phyloP scores from a whole-genome alignment of 1,140 invertebrate species.

The Meloidogyne floridensis region DNA sequence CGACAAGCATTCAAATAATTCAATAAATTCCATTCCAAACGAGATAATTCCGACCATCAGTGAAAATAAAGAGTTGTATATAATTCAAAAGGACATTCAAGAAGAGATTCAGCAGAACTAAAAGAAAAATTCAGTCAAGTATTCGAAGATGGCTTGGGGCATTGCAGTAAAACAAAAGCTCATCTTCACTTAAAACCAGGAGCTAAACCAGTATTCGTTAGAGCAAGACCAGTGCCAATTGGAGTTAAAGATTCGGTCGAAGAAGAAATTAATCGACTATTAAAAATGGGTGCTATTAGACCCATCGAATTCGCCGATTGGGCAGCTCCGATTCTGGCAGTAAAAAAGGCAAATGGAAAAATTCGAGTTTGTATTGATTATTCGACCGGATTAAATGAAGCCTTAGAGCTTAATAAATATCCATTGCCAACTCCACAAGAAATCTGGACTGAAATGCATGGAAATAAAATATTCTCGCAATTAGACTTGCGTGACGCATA shows the following conservation, averaged over 20 bases:
- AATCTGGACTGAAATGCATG: conserved; percentile 45
- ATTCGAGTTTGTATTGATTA: no score
- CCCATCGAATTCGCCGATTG: no score
- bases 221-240: conserved; percentile 55
- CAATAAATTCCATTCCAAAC: no score
- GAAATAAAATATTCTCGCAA: conserved; percentile 44
- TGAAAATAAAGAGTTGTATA: no score
- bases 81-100: no score
- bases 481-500: conserved; percentile 34
- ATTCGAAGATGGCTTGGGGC: conserved; percentile 23
- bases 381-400: no score
- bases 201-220: conserved; percentile 35
- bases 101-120: background rate
- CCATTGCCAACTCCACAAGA: conserved; percentile 35
- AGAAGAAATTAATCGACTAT: conserved; percentile 56
- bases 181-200: conserved; percentile 37
- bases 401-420: no score
- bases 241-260: conserved; percentile 52
- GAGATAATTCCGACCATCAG: no score
- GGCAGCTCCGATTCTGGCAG: no score
- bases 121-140: conserved; percentile 20
- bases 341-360: no score
- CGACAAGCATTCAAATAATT: no score
- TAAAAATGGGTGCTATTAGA: background rate
- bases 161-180: conserved; percentile 43